Percentiles rank a stretch among this genome's conserved stretches.
Conservation (phyloP, 2,113 vertebrate genomes). For the Malurus elegans region DNA sequence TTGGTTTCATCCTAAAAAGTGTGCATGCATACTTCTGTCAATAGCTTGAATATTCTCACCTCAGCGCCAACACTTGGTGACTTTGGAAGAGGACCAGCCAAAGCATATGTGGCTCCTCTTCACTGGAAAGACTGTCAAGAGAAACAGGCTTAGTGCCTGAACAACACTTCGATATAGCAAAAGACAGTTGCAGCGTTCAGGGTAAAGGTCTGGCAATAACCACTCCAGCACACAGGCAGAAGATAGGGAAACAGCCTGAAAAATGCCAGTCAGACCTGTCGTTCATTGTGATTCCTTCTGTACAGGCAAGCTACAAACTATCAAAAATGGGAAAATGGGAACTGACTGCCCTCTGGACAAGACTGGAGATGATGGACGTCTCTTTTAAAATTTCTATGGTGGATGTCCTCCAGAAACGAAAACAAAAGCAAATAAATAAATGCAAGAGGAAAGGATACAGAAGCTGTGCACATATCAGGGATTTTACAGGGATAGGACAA, state of each 20-base stretch:
- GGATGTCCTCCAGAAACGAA: background rate
- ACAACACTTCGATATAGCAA: background rate
- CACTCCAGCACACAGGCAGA: background rate
- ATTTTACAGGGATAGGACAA: background rate
- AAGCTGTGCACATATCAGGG: background rate
- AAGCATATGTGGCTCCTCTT: background rate
- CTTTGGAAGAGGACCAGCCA: background rate
- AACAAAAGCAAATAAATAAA: background rate
- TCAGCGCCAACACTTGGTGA: accelerated
- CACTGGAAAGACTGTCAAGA: background rate
- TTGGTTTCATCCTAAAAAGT: background rate
- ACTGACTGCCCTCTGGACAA: accelerated
- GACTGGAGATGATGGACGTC: background rate
- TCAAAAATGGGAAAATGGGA: background rate
- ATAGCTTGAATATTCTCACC: background rate
- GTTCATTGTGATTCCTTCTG: background rate
- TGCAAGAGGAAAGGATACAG: background rate
- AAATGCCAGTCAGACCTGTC: background rate
- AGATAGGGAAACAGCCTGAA: background rate
- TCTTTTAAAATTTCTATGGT: background rate
- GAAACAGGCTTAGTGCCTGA: background rate
- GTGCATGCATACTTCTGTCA: background rate
- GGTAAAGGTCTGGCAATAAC: background rate
- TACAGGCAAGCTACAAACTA: background rate
- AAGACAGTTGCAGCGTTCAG: background rate